Base-by-base conservation (phyloP, 2,888 invertebrate species). In the Zygogramma bicolorata region DNA sequence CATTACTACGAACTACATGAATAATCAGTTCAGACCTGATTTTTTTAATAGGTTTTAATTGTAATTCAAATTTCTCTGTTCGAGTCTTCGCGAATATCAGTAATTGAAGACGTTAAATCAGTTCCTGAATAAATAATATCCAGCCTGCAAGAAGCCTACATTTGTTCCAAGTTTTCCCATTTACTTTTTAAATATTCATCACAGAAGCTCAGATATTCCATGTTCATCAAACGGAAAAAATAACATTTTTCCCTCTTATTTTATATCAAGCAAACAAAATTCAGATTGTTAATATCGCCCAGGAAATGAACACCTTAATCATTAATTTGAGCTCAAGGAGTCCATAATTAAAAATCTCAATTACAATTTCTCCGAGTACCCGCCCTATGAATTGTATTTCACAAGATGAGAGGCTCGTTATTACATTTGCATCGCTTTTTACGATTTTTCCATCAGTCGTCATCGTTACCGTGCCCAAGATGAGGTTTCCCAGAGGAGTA, bases 271-370 rank as follows among this genome's bases (percentile, higher is more conserved):
- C 27, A 49, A 46, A 7, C 25, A 49, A 10, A 49, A 15, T 31
- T 27, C 6, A n/a, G 25, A 67, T 59, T 60, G 27, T 60, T 67
- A 46, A 60, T 67, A 40, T 67, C 60, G 38, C 46, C 46, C 67
- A 46, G 29, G 67, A 59, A 53, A 34, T 59, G 27, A 58, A 58
- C 60, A 60, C 67, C 60, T 67, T 29, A 67, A 59, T 67, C 42
- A 59, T 67, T 46, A 59, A 58, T 20, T 42, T 31, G 18, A n/a
- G 7, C 40, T 22, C 58, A 15, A 67, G 59, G 46, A 60, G 46
- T 60, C 34, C 46, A 46, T 67, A 67, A 67, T 67, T 67, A 67
- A 59, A 60, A 67, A 40, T 67, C 67, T 60, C 27, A 67, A 67
- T 67, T 53, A 67, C 67, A 22, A 42, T 29, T 59, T 60, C 38